A percentile compares a stretch with the other conserved stretches of the same genome.
These are phyloP conservation scores for Sebastes dallii DNA, from an alignment of 2,797 vertebrate species.

Conservation along the genomic window DNA sequence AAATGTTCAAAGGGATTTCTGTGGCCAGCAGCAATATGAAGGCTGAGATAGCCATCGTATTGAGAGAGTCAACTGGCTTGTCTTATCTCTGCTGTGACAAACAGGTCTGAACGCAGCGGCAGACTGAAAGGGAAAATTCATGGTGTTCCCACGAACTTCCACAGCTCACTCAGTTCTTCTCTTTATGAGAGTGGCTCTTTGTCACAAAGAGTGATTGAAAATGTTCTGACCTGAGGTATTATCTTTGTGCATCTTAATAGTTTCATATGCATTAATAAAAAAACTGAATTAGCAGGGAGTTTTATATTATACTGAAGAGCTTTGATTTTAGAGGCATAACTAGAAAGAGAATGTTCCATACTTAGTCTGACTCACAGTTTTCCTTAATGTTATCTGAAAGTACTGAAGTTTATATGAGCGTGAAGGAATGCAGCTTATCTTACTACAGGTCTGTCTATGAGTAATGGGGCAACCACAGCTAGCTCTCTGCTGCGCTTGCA, in stretches of 20 bases:
- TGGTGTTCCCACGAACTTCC: constrained; percentile 8
- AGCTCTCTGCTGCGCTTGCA: constrained; percentile 3
- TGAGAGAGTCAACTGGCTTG: not conserved
- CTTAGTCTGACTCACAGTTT: constrained; percentile 8
- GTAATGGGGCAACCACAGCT: constrained; percentile 33
- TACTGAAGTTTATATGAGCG: not conserved
- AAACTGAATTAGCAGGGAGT: not conserved
- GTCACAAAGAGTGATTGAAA: not conserved
- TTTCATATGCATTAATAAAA: not conserved
- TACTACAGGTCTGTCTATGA: constrained; percentile 24
- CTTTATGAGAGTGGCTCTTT: not conserved
- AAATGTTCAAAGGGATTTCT: constrained; percentile 22
- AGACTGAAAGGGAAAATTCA: constrained; percentile 33
- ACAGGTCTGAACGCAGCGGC: not conserved
- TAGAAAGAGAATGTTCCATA: not conserved
- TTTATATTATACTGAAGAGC: not conserved
- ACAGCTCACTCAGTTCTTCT: constrained; percentile 20
- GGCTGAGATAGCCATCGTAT: constrained; percentile 27
- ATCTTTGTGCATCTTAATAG: not conserved
- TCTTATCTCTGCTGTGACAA: constrained; percentile 44
- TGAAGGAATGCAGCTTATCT: constrained; percentile 51
- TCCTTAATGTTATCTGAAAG: constrained; percentile 10
- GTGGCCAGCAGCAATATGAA: constrained; percentile 22
- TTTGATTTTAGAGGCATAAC: not conserved
- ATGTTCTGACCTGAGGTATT: not conserved